Evolutionary conservation across 2,888 invertebrate species (phyloP).

Genomic region (Ochropleura plecta): DNA sequence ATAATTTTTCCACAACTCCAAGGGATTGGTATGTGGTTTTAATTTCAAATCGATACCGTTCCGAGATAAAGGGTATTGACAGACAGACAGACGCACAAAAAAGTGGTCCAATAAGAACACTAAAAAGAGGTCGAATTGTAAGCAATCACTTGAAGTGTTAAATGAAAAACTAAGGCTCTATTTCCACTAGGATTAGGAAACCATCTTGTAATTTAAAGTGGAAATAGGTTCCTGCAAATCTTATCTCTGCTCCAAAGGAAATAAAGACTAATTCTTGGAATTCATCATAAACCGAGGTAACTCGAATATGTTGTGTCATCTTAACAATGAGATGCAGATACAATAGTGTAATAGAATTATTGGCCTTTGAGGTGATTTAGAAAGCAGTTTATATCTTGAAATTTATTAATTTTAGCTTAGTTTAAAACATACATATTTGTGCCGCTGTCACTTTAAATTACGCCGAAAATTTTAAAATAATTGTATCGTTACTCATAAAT

Average conservation of each 20-base stretch:
- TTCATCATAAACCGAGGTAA: neutral
- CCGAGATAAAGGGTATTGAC: no score
- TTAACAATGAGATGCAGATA: neutral
- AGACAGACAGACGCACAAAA: no score
- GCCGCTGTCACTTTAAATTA: no score
- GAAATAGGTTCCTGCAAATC: neutral
- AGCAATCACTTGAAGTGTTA: neutral
- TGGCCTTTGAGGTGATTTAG: no score
- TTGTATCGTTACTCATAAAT: neutral
- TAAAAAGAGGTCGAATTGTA: neutral
- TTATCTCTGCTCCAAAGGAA: neutral
- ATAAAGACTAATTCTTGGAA: neutral
- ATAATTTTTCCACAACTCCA: no score
- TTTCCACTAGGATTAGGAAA: neutral
- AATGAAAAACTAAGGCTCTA: neutral
- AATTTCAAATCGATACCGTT: no score
- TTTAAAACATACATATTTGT: no score
- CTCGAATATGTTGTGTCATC: neutral
- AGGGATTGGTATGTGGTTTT: no score
- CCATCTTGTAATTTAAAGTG: neutral
- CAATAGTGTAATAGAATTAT: no score
- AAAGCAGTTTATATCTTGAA: no score
- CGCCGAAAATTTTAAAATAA: neutral
- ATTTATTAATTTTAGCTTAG: no score
- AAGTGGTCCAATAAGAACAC: no score